phyloP scores from a whole-genome alignment of 2,888 invertebrate species.

The Drosophila putrida region DNA sequence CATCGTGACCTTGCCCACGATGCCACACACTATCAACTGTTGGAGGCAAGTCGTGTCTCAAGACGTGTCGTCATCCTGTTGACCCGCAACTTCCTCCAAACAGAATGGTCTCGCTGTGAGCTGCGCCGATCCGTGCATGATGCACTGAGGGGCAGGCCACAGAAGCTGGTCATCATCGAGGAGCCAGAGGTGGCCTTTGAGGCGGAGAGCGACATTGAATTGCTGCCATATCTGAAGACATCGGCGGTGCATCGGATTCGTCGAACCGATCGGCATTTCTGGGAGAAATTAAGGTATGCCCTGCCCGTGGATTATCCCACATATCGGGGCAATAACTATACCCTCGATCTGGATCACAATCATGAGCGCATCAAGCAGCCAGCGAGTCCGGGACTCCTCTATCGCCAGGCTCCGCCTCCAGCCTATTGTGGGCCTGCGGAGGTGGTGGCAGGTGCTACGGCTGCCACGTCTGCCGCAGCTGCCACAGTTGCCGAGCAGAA shows the following conservation, averaged over 20 bases:
- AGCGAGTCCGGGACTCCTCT: constrained; percentile 84
- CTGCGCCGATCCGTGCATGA: constrained; percentile 96
- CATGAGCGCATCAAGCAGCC: constrained; percentile 85
- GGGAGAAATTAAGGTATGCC: constrained; percentile 96
- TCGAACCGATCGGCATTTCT: constrained; percentile 96
- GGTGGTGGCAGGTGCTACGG: constrained; percentile 40
- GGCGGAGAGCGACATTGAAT: constrained; percentile 94
- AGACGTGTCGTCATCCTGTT: constrained; percentile 94
- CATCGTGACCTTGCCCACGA: constrained; percentile 94
- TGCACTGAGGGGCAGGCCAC: constrained; percentile 93
- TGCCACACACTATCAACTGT: constrained; percentile 87
- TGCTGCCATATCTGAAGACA: constrained; percentile 95
- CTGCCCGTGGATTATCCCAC: constrained; percentile 91
- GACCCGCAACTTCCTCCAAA: constrained; percentile 95
- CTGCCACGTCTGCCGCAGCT: constrained; percentile 86
- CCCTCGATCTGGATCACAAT: constrained; percentile 90
- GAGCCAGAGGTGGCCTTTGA: constrained; percentile 93
- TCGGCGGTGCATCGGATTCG: constrained; percentile 91
- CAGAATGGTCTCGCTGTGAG: constrained; percentile 97
- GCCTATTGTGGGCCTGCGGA: constrained; percentile 86
- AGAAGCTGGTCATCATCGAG: constrained; percentile 95
- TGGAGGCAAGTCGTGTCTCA: constrained; percentile 95
- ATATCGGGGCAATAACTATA: constrained; percentile 95
- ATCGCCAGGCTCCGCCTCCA: constrained; percentile 85
- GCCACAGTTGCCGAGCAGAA: constrained; percentile 20